Base-by-base conservation (phyloP, 2,888 invertebrate species). In the Priocnemis perturbator region DNA sequence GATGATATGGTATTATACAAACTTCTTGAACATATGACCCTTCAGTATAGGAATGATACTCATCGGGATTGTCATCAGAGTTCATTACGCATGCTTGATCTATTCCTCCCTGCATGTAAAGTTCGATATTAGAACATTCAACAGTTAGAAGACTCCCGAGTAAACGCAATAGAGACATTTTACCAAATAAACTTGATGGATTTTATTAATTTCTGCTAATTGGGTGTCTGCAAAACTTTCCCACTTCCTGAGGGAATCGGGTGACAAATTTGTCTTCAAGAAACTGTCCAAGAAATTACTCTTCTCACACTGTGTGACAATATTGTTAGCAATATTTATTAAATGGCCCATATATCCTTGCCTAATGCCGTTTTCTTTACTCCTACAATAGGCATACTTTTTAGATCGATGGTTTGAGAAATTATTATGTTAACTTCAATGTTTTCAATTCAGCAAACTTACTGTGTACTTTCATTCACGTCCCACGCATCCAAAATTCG, bases 401-500 rank as follows among this genome's bases (percentile, higher is more conserved):
- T 7, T 17, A 23, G 4, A 47, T 17, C 23, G 56, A 21, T 23
- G 19, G n/a, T 37, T 17, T 19, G 17, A 26, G 19, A 20, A 47
- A 20, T 21, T 45, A 19, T 52, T n/a, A 52, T 30, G 45, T 19
- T 23, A 9, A 20, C 9, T 45, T 21, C 20, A 37, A 37, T 20
- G 4, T 60, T 48, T 48, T 26, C 1, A 53, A 44, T 67, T 57
- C 47, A 3, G 17, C 56, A 67, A 73, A 92, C 95, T 93, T 90
- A 96, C 96, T 94, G 93, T 88, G 92, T 92, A 81, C 92, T 91
- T 81, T 94, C 93, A 89, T 96, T 96, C 78, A 93, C 93, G 83
- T 95, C 93, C 93, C 95, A 97, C 61, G 93, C 94, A 79, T 95
- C 94, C 88, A 97, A 91, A 83, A 97, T 92, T 88, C 94, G 93